Evolutionary conservation across 2,888 invertebrate species (phyloP), one percentile per base, ranked within the genome.

Genomic region (Cephalotes varians): DNA sequence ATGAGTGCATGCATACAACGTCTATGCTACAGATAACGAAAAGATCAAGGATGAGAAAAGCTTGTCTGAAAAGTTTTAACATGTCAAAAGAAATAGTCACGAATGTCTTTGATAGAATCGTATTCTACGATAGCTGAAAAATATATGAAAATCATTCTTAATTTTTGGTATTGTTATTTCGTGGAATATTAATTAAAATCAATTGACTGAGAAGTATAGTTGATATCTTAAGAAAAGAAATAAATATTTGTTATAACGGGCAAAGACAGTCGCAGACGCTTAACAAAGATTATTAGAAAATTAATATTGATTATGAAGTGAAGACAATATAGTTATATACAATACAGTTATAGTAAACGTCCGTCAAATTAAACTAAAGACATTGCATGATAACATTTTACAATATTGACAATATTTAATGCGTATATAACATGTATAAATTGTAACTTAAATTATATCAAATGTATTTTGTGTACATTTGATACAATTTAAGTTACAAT

Each of bases 1-100:
- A 40, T 58, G 58, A 67, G 6, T 15, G 72, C 60, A 51, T 21
- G n/a, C 12, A 56, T 76, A 7, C 31, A 15, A 77, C 31, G 12
- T 28, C 49, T 40, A 15, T 9, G 51, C 40, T 28, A 15, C 6
- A 34, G 3, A 31, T 5, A 28, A 54, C 25, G 25, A 21, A 54
- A 21, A 31, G 10, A 54, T 77, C 58, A 21, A 47, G 44, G 15
- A 40, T 28, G 31, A n/a, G 54, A 4, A 4, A 60, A 62, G 25
- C 18, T 64, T 40, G 25, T 31, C 49, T 60, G 9, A n/a, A 18
- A 54, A 2, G 12, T 21, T 7, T 21, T 40, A 31, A 51, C 6
- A 69, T 69, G n/a, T 69, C 40, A 31, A 56, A 69, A 54, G 1
- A 2, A 10, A 69, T 7, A 34, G 37, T 64, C 40, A 40, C 10